phyloP scores from a whole-genome alignment of 1,140 invertebrate species.

The Caerostris darwini region DNA sequence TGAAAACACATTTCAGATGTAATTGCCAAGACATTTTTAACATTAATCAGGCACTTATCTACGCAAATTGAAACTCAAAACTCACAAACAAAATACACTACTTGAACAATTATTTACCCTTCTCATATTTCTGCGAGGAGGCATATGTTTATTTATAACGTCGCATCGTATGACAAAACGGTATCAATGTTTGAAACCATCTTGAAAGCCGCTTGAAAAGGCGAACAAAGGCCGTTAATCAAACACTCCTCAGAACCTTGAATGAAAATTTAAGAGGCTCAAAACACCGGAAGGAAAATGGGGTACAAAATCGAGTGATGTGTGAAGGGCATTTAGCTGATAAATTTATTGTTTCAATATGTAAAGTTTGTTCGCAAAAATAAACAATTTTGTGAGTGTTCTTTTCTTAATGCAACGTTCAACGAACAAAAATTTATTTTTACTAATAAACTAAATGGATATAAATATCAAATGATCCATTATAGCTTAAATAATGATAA shows the following conservation, averaged over 20 bases:
- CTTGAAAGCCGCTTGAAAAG: neutral
- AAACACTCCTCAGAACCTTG: neutral
- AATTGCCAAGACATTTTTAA: too few species aligned
- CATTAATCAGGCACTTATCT: too few species aligned
- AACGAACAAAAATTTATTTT: too few species aligned
- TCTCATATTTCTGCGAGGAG: neutral
- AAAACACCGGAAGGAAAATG: constrained; percentile 19
- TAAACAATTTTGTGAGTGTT: too few species aligned
- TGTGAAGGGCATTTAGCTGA: neutral
- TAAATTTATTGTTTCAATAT: neutral
- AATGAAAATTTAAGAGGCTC: neutral
- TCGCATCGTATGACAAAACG: neutral
- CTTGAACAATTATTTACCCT: too few species aligned
- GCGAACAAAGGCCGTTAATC: constrained; percentile 25
- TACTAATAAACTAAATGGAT: too few species aligned
- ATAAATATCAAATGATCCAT: too few species aligned
- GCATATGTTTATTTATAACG: neutral
- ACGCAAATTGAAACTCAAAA: too few species aligned
- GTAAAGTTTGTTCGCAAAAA: neutral
- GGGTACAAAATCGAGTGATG: neutral
- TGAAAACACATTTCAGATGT: too few species aligned
- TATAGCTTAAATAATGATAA: too few species aligned
- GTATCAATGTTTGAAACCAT: neutral
- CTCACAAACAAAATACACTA: too few species aligned
- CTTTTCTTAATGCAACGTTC: too few species aligned